These are phyloP conservation scores for Zaprionus capensis DNA, from an alignment of 1,140 invertebrate species.

Conservation along the genomic window DNA sequence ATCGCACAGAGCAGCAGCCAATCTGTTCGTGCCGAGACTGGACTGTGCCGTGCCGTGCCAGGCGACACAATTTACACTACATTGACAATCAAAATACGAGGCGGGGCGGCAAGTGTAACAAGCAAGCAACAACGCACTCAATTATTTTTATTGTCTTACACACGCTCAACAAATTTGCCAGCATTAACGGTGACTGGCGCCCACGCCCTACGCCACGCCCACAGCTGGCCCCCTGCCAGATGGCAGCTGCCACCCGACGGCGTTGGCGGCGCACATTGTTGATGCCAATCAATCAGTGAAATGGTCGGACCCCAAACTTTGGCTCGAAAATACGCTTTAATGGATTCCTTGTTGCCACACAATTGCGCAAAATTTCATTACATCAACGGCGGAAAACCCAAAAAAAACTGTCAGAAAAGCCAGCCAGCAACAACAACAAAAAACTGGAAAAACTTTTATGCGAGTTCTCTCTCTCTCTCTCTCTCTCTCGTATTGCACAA, in stretches of 20 bases:
- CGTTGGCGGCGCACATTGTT: conserved; percentile 30
- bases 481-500: conserved; percentile 45
- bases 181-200: conserved; percentile 50
- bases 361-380: conserved; percentile 79
- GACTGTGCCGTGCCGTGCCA: conserved; percentile 7
- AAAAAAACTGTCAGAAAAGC: conserved; percentile 16
- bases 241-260: conserved; percentile 12
- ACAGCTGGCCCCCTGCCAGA: not conserved
- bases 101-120: conserved; percentile 16
- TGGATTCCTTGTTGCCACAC: conserved; percentile 67
- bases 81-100: conserved; percentile 65
- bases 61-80: conserved; percentile 78
- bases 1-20: conserved; percentile 40
- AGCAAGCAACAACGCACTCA: conserved; percentile 68
- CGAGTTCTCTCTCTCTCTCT: conserved; percentile 19
- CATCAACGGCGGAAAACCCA: conserved; percentile 54
- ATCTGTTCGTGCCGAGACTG: conserved; percentile 42
- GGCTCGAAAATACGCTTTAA: conserved; percentile 70
- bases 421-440: not conserved
- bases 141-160: conserved; percentile 82
- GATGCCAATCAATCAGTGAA: conserved; percentile 80
- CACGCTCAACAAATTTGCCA: conserved; percentile 72
- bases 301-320: conserved; percentile 70
- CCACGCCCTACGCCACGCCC: not conserved
- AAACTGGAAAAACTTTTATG: conserved; percentile 51